A percentile compares a stretch with the other conserved stretches of the same genome.
Evolutionary conservation across 2,888 invertebrate genomes (phyloP).

Genomic region (Athalia rosae): DNA sequence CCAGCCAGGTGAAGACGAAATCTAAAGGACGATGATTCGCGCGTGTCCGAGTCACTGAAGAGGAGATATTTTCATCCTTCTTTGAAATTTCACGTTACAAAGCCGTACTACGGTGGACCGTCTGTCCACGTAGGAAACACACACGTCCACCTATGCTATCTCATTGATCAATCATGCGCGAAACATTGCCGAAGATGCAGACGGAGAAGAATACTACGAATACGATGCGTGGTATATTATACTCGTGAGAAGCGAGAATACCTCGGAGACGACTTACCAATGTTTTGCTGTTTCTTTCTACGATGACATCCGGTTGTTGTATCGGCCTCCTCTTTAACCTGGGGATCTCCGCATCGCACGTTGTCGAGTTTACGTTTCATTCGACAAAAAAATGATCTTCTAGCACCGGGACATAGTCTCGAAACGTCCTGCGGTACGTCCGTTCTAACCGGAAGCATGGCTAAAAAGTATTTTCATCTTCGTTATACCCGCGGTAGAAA

Average conservation of each 20-base stretch:
- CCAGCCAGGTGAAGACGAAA: neutral
- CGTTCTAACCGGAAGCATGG: constrained; percentile 93
- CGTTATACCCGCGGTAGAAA: too few species aligned
- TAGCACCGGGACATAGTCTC: constrained; percentile 89
- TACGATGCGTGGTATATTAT: neutral
- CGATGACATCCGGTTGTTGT: constrained; percentile 78
- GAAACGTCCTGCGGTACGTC: constrained; percentile 87
- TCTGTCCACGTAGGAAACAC: too few species aligned
- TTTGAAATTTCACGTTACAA: constrained; percentile 18
- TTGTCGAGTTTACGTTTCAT: constrained; percentile 85
- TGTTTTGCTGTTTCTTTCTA: constrained; percentile 79
- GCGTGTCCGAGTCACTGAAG: constrained; percentile 18
- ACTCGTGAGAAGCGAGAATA: neutral
- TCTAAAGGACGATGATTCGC: constrained; percentile 15
- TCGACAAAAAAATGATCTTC: constrained; percentile 94
- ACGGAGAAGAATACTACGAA: neutral
- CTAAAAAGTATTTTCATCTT: constrained; percentile 73
- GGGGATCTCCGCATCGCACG: constrained; percentile 67
- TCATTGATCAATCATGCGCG: constrained; percentile 37
- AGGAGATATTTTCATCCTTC: constrained; percentile 14
- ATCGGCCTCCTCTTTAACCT: constrained; percentile 85
- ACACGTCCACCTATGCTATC: neutral
- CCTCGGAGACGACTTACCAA: constrained; percentile 69
- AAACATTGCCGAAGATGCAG: neutral
- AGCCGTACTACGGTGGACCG: neutral